A percentile compares a stretch with the other conserved stretches of the same genome.
Conservation (phyloP, 2,888 invertebrate species). For the Vandiemenella viatica region DNA sequence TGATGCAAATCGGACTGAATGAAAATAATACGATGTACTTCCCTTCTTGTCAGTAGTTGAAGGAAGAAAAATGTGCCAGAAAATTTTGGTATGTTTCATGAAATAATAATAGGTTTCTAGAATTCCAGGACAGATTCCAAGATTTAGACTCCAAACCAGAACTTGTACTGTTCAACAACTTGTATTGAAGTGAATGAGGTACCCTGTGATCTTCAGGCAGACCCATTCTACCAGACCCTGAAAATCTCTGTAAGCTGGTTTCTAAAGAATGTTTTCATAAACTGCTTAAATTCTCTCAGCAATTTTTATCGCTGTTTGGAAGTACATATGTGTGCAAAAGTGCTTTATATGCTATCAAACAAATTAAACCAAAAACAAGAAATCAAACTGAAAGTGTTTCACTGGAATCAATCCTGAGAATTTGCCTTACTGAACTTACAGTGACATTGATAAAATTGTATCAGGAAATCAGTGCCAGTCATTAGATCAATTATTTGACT, state of each 20-base stretch:
- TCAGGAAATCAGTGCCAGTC: neutral
- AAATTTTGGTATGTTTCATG: neutral
- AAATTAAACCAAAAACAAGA: neutral
- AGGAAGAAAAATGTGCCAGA: neutral
- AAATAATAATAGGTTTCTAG: too few relatives aligned
- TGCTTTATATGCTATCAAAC: neutral
- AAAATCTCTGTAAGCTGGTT: neutral
- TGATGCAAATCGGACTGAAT: neutral
- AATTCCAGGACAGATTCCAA: too few relatives aligned
- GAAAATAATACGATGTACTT: too few relatives aligned
- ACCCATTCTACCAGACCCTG: neutral
- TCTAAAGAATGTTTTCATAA: neutral
- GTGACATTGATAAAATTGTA: neutral
- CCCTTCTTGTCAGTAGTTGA: neutral
- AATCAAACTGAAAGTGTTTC: neutral
- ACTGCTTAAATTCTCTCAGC: neutral
- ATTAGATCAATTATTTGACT: neutral
- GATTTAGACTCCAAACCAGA: neutral
- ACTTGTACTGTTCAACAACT: neutral
- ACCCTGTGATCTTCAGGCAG: neutral
- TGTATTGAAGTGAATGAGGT: neutral
- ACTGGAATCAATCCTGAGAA: neutral
- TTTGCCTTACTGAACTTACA: neutral
- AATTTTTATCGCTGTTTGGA: neutral
- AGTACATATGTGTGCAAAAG: too few relatives aligned